Evolutionary conservation across 2,113 vertebrate species (phyloP).

Genomic region (Mastomys coucha): DNA sequence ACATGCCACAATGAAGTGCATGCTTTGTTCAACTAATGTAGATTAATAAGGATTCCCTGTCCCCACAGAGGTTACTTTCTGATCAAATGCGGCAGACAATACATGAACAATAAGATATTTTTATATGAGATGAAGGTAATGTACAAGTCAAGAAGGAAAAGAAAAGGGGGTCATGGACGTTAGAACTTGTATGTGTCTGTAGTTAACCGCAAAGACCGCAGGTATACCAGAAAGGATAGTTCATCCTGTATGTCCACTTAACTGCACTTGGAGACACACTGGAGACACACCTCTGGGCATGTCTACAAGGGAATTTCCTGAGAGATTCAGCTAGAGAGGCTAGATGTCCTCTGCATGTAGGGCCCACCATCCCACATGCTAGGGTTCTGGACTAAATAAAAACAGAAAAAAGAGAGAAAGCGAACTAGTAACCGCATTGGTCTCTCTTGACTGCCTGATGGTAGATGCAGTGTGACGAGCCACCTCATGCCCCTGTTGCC

Average conservation of each 20-base stretch:
- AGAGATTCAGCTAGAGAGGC: neutral
- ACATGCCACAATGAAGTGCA: neutral
- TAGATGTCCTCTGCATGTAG: neutral
- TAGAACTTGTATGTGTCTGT: neutral
- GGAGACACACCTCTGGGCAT: neutral
- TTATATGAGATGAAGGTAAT: neutral
- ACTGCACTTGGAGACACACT: neutral
- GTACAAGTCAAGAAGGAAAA: slow-evolving; percentile 43
- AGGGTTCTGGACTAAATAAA: neutral
- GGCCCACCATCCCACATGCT: neutral
- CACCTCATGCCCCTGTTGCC: neutral
- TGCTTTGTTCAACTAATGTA: neutral
- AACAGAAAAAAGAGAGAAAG: neutral
- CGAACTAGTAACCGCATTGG: too few species aligned
- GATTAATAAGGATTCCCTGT: neutral
- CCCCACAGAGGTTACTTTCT: neutral
- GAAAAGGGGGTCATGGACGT: neutral
- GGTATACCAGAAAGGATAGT: neutral
- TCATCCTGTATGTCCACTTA: neutral
- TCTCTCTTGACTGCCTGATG: neutral
- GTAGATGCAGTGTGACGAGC: neutral
- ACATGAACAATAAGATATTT: neutral
- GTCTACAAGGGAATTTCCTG: neutral
- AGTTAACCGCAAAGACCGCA: neutral
- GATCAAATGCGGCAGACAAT: neutral